Evolutionary conservation across 2,113 vertebrate species (phyloP), one percentile per base, ranked within the genome.

Genomic region (Heterotilapia buettikoferi): DNA sequence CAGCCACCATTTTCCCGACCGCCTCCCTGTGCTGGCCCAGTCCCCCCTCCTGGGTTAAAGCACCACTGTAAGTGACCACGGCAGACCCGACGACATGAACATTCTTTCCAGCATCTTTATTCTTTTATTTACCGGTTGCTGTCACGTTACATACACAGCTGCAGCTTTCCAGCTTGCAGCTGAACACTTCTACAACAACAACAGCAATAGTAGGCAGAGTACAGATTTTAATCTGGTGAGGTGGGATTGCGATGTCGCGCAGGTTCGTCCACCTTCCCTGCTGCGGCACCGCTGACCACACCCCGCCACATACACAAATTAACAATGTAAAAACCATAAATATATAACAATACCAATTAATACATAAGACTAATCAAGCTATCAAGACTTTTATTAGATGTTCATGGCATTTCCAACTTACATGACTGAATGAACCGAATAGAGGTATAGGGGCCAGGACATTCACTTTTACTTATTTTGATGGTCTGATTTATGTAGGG

Each of bases 251-350:
- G 1, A 59, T 59, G 56, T 1, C 16, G 13, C 0, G 13, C 26
- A 31, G 56, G 26, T 16, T 0, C 2, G 7, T 59, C 56, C 56
- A 59, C 26, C 5, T 31, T 59, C 7, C 26, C 14, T 18, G 56
- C 26, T 31, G 56, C 0, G 2, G 56, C 29, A 31, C 29, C 29
- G 2, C 56, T 3, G 7, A 59, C 26, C 56, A 18, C 6, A 6
- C 0, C 12, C 54, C 0, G 0, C 54, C 14, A 57, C 54, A 26
- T 18, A 59, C 26, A 59, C 3, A 40, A 40, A 40, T 21, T 3
- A 68, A 68, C 11, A 13, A 21, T 18, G 9, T 61, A 61, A 61
- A 61, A 19, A 61, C 3, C 29, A 33, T 61, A 61, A 63, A 11
- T 63, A 36, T 63, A 11, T 11, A 33, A 33, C 3, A 33, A 63